Percentiles rank a stretch among this genome's conserved stretches.
These are phyloP conservation scores for Aquatica leii DNA, from an alignment of 2,888 invertebrate genomes.

Conservation along the genomic window DNA sequence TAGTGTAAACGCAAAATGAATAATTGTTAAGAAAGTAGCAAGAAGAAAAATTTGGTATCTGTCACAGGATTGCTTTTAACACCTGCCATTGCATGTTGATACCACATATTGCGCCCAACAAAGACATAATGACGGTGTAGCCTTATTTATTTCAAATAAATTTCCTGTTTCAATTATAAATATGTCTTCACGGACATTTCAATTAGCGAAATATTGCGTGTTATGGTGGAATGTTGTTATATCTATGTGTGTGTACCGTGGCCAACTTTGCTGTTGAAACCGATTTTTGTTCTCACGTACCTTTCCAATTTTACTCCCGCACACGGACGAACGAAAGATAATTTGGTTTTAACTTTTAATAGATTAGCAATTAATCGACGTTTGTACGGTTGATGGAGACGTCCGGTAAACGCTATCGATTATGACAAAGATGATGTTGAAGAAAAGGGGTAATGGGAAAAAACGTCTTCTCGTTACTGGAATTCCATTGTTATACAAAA, in stretches of 20 bases:
- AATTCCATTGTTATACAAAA: conserved; percentile 31
- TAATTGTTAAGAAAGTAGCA: too few species aligned
- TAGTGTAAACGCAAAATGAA: too few species aligned
- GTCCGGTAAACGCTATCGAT: too few species aligned
- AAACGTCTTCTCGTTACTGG: conserved; percentile 11
- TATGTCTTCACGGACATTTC: conserved; percentile 56
- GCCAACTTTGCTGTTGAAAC: too few species aligned
- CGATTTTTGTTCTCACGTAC: too few species aligned
- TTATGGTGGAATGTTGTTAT: conserved; percentile 34
- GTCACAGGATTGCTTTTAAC: conserved; percentile 7
- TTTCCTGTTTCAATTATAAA: conserved; percentile 57
- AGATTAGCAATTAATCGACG: too few species aligned
- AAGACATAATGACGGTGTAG: conserved; percentile 22
- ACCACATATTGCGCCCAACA: conserved; percentile 23
- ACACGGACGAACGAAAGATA: too few species aligned
- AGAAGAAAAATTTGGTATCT: conserved; percentile 5
- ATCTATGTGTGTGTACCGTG: background rate
- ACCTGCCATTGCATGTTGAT: conserved; percentile 29
- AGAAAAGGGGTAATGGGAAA: too few species aligned
- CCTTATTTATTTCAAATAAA: conserved; percentile 50
- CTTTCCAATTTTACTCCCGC: too few species aligned
- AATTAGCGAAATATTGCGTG: conserved; percentile 55
- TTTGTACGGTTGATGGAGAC: too few species aligned
- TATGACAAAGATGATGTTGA: too few species aligned
- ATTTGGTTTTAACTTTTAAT: too few species aligned